Evolutionary conservation across 2,888 invertebrate species (phyloP).

Genomic region (Euphydryas editha): DNA sequence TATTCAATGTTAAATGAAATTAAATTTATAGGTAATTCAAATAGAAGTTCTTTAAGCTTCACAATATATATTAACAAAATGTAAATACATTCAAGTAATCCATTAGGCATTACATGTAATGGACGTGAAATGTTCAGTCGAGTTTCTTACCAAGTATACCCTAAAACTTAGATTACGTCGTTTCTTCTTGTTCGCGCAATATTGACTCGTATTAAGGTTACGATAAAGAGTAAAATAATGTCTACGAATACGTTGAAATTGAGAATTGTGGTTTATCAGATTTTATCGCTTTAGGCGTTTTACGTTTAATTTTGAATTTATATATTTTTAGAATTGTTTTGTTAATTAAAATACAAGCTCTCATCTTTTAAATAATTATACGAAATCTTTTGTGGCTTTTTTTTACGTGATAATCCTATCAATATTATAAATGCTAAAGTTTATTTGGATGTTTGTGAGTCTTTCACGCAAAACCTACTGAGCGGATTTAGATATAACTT

Average conservation of each 20-base stretch:
- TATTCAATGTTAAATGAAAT: neutral
- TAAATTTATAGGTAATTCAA: neutral
- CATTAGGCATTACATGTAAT: conserved; percentile 47
- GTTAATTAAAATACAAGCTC: neutral
- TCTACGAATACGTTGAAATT: neutral
- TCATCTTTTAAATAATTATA: neutral
- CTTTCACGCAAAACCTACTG: too few species aligned
- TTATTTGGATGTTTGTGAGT: too few species aligned
- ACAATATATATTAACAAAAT: conserved; percentile 5
- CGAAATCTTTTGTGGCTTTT: neutral
- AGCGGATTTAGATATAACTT: too few species aligned
- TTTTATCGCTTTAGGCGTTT: neutral
- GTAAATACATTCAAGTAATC: conserved; percentile 38
- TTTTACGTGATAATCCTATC: neutral
- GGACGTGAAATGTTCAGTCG: conserved; percentile 44
- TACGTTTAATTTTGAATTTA: neutral
- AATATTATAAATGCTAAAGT: too few species aligned
- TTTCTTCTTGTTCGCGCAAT: neutral
- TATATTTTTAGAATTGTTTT: neutral
- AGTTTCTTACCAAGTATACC: conserved; percentile 14
- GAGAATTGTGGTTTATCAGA: neutral
- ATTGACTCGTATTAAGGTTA: neutral
- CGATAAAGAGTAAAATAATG: neutral
- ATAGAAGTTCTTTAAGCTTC: neutral
- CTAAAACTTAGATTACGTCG: conserved; percentile 19